phyloP scores from a whole-genome alignment of 2,888 invertebrate species.

The Tortrix viridana region DNA sequence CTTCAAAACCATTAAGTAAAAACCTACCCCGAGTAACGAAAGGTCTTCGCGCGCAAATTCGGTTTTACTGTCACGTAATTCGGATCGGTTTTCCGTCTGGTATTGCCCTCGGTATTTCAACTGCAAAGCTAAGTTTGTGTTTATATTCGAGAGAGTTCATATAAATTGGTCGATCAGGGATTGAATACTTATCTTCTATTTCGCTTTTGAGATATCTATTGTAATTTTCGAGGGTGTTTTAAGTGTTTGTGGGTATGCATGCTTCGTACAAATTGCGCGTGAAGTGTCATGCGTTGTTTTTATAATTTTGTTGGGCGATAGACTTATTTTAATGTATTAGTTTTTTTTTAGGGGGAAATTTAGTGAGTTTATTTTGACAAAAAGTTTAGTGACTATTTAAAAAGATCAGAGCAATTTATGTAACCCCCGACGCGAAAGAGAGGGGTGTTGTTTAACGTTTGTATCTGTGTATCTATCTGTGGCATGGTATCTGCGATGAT shows the following conservation, averaged over 20 bases:
- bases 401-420: no score
- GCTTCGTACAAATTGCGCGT: conserved; percentile 34
- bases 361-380: no score
- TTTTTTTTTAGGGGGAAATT: not conserved
- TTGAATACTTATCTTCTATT: conserved; percentile 60
- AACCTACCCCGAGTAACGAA: conserved; percentile 11
- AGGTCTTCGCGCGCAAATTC: not conserved
- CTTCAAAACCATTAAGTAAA: conserved; percentile 8
- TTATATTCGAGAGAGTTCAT: conserved; percentile 9
- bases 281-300: conserved; percentile 4
- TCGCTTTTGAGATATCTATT: conserved; percentile 56
- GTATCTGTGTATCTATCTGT: no score
- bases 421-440: no score
- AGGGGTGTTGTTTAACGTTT: no score
- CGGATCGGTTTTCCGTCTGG: not conserved
- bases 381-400: no score
- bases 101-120: not conserved
- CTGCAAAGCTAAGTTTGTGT: conserved; percentile 10
- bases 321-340: not conserved
- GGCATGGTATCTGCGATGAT: no score
- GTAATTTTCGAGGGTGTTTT: conserved; percentile 59
- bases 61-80: not conserved
- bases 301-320: not conserved
- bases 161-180: conserved; percentile 44
- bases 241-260: conserved; percentile 58